Evolutionary conservation across 2,888 invertebrate genomes (phyloP), one percentile per base, ranked within the genome.

Genomic region (Zootermopsis nevadensis): DNA sequence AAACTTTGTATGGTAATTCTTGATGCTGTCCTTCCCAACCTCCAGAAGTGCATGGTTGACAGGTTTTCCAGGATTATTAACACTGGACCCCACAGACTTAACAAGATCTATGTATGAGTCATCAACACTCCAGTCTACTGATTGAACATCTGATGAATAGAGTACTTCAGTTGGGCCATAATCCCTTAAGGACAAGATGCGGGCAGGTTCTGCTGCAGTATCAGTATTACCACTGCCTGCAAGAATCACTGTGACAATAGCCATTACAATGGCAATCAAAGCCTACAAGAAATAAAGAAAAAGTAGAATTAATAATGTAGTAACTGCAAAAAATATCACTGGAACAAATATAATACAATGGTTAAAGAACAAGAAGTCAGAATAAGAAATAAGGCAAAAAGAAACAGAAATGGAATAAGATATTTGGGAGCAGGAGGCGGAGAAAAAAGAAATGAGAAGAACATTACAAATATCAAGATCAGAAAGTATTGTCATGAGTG

Each of bases 1-100:
- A n/a, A n/a, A 89, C 74, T 91, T 89, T 82, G 90, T 90, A 81
- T 89, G 89, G 86, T 92, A 93, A 1, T 89, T 88, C 0, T 89
- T 86, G 12, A 89, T 86, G 82, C 91, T 88, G 0, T 85, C 66
- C 30, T 86, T 84, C 0, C 88, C 90, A 0, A 87, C 86, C 0
- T 87, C 86, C 10, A 92, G 86, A 0, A 92, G 85, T 55, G 87
- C 92, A 92, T 88, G 38, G 90, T 90, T 81, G 77, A 86, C 8
- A 27, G 60, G 27, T 15, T 60, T 27, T 60, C 27, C 60, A 10
- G 60, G 60, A 60, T 60, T 60, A 19, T 48, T 48, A 48, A 48
- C 48, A 48, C 3, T 1, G 60, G 60, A 60, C n/a, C 27, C 27
- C 60, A n/a, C 8, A 27, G 1, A 10, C n/a, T 60, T 4, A 60